Conservation (phyloP, 2,888 invertebrate genomes). For the Andrena chrysosceles region DNA sequence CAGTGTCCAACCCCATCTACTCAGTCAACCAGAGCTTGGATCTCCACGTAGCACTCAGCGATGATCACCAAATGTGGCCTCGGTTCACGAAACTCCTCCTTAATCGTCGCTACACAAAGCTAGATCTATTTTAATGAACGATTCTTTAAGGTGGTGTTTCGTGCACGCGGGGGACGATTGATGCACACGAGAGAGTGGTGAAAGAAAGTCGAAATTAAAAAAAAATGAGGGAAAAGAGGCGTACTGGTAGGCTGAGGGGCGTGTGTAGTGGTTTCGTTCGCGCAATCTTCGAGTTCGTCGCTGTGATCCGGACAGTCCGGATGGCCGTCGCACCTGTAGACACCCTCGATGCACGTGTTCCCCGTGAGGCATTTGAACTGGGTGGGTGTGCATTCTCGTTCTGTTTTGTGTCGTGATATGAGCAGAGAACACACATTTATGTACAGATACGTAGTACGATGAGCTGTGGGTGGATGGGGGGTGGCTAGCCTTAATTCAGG, state of each 20-base stretch:
- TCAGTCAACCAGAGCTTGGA: neutral
- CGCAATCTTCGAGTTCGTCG: constrained; percentile 84
- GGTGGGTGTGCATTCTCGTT: constrained; percentile 85
- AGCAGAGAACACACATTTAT: constrained; percentile 73
- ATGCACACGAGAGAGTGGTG: neutral
- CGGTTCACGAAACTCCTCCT: neutral
- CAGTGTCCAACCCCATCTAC: neutral
- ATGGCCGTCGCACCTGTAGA: constrained; percentile 86
- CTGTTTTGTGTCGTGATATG: constrained; percentile 76
- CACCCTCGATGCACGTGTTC: constrained; percentile 85
- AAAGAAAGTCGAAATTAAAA: constrained; percentile 36
- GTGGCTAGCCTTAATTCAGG: neutral
- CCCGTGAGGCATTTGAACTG: constrained; percentile 87
- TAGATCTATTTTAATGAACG: neutral
- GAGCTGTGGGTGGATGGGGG: constrained; percentile 6
- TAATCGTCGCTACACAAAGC: neutral
- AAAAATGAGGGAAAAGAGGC: constrained; percentile 68
- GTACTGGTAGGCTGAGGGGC: constrained; percentile 80
- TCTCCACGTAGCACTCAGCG: neutral
- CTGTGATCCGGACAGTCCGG: constrained; percentile 87
- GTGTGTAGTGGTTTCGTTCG: constrained; percentile 79
- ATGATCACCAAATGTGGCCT: neutral
- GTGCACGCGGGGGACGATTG: neutral
- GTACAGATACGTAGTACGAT: constrained; percentile 47
- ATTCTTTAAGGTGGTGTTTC: neutral